A percentile compares a stretch with the other conserved stretches of the same genome.
Evolutionary conservation across 2,888 invertebrate genomes (phyloP).

Genomic region (Helobdella robusta): DNA sequence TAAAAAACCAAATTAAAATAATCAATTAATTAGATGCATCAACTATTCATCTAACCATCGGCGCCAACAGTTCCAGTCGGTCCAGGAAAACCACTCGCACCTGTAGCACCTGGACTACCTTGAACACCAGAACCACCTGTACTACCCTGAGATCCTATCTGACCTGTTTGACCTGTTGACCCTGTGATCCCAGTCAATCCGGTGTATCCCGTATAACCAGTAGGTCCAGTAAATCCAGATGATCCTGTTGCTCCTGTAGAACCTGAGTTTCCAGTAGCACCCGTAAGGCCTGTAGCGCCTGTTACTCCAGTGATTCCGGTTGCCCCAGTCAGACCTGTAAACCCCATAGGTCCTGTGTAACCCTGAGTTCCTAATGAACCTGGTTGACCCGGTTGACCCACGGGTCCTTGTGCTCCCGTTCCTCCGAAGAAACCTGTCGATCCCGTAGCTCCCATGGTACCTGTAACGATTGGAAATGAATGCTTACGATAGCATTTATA

Average conservation of each 20-base stretch:
- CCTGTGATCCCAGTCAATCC: slow-evolving; percentile 12
- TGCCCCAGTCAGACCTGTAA: background rate
- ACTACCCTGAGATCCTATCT: slow-evolving; percentile 25
- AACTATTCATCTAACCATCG: background rate
- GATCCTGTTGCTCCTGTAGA: slow-evolving; percentile 22
- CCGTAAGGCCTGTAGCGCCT: slow-evolving; percentile 4
- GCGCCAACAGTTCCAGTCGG: background rate
- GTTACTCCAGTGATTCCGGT: background rate
- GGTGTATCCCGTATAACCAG: slow-evolving; percentile 8
- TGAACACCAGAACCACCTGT: background rate
- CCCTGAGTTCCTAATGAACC: slow-evolving; percentile 21
- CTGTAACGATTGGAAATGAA: background rate
- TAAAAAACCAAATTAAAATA: background rate
- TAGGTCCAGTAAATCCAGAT: background rate
- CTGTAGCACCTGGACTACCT: background rate
- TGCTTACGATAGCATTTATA: too few species aligned
- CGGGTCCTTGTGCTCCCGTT: slow-evolving; percentile 12
- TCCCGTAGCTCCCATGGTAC: too few species aligned
- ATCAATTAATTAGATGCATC: background rate
- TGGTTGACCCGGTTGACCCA: too few species aligned
- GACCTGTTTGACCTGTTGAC: slow-evolving; percentile 18
- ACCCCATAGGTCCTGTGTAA: slow-evolving; percentile 12
- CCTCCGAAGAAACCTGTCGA: background rate
- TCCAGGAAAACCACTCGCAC: slow-evolving; percentile 7
- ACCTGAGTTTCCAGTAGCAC: slow-evolving; percentile 6